phyloP scores from a whole-genome alignment of 2,888 invertebrate genomes.

The Troilus luridus region DNA sequence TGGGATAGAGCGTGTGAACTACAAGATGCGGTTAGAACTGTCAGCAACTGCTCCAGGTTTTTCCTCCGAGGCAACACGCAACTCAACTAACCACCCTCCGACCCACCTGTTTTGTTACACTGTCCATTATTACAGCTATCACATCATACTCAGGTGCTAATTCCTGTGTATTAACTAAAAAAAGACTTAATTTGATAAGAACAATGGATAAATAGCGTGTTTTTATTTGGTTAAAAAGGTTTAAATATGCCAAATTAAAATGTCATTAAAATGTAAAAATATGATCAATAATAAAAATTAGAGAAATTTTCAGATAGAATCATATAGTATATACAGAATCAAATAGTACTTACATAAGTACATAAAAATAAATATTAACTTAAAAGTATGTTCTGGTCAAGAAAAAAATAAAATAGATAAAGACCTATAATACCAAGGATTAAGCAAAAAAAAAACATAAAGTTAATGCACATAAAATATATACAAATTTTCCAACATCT shows the following conservation, averaged over 20 bases:
- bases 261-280: not conserved
- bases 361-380: too few relatives aligned
- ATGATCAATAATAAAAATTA: too few relatives aligned
- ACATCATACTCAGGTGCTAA: not conserved
- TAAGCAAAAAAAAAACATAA: too few relatives aligned
- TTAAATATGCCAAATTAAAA: not conserved
- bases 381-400: too few relatives aligned
- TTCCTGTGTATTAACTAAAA: not conserved
- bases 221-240: not conserved
- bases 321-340: too few relatives aligned
- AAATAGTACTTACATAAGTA: too few relatives aligned
- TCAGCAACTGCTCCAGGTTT: not conserved
- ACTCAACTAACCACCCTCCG: not conserved
- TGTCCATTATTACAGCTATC: not conserved
- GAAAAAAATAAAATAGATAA: too few relatives aligned
- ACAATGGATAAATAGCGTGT: not conserved
- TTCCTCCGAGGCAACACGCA: not conserved
- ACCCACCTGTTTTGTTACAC: not conserved
- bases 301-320: too few relatives aligned
- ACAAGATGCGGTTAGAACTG: not conserved
- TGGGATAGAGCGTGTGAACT: not conserved
- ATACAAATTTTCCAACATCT: too few relatives aligned
- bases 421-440: too few relatives aligned
- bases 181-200: not conserved
- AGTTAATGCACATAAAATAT: too few relatives aligned